Evolutionary conservation across 2,888 invertebrate genomes (phyloP).

Genomic region (Leucoptera coffeella): DNA sequence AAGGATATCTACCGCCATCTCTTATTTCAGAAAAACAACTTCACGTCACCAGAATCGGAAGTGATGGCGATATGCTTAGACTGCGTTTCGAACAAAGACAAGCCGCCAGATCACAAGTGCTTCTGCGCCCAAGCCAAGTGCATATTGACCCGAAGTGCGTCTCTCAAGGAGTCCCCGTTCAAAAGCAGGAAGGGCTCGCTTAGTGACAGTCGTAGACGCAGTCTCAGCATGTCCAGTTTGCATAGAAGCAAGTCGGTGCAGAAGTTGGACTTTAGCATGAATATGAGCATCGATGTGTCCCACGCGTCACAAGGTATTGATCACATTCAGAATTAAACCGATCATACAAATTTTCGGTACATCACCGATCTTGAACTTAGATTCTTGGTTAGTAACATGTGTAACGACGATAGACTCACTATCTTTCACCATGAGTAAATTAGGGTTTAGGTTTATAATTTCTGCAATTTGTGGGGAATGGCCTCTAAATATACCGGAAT

Average conservation of each 20-base stretch:
- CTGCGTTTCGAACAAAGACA: slow-evolving; percentile 16
- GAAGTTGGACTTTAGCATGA: slow-evolving; percentile 46
- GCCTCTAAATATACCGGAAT: too few species aligned
- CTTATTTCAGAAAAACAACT: slow-evolving; percentile 29
- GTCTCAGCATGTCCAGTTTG: slow-evolving; percentile 32
- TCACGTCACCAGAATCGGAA: slow-evolving; percentile 34
- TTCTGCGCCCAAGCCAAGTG: slow-evolving; percentile 27
- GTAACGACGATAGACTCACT: too few species aligned
- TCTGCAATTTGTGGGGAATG: too few species aligned
- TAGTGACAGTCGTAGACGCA: slow-evolving; percentile 29
- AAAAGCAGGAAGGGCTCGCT: slow-evolving; percentile 19
- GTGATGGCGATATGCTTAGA: slow-evolving; percentile 32
- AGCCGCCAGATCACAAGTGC: slow-evolving; percentile 16
- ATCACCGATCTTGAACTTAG: too few species aligned
- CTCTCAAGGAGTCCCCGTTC: slow-evolving; percentile 31
- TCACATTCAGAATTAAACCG: too few species aligned
- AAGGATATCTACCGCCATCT: not conserved
- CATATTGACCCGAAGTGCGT: slow-evolving; percentile 22
- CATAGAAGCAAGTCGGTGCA: slow-evolving; percentile 41
- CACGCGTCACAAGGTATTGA: too few species aligned
- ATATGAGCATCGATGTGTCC: slow-evolving; percentile 47
- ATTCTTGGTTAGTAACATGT: too few species aligned
- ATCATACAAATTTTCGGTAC: too few species aligned
- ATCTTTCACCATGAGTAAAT: too few species aligned
- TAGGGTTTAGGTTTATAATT: too few species aligned